These are phyloP conservation scores for Pterocles gutturalis DNA, from an alignment of 2,113 vertebrate species.

Conservation along the genomic window DNA sequence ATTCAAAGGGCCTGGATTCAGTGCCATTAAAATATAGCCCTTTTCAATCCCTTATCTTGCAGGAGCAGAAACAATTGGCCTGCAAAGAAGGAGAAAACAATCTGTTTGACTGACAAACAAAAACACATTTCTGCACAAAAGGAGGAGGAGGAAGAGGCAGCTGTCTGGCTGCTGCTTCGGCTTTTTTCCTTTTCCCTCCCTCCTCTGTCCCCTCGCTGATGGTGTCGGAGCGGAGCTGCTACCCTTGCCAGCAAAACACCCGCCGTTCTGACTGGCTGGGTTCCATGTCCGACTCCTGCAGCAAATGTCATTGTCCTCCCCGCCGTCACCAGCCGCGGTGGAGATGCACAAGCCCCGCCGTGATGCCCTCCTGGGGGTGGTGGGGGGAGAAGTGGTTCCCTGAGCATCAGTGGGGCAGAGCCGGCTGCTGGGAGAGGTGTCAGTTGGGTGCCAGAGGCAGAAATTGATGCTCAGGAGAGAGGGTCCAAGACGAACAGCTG, in stretches of 20 bases:
- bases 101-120: conserved; percentile 79
- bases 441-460: neutral
- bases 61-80: conserved; percentile 72
- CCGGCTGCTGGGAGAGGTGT: neutral
- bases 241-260: conserved; percentile 65
- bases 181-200: conserved; percentile 62
- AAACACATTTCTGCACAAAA: conserved; percentile 74
- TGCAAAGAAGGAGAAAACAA: conserved; percentile 74
- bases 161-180: conserved; percentile 64
- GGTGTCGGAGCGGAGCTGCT: conserved; percentile 32
- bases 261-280: conserved; percentile 56
- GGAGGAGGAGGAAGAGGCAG: conserved; percentile 69
- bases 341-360: neutral
- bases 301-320: conserved; percentile 57
- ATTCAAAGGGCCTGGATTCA: conserved; percentile 36
- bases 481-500: neutral
- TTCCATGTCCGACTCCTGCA: conserved; percentile 70
- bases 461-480: neutral
- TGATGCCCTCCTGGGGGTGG: neutral
- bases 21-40: conserved; percentile 63
- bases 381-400: neutral
- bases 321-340: neutral
- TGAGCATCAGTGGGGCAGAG: neutral
- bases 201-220: conserved; percentile 45
- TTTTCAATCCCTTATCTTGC: conserved; percentile 76